Conservation (phyloP, 2,113 vertebrate genomes). For the Aegypius monachus region DNA sequence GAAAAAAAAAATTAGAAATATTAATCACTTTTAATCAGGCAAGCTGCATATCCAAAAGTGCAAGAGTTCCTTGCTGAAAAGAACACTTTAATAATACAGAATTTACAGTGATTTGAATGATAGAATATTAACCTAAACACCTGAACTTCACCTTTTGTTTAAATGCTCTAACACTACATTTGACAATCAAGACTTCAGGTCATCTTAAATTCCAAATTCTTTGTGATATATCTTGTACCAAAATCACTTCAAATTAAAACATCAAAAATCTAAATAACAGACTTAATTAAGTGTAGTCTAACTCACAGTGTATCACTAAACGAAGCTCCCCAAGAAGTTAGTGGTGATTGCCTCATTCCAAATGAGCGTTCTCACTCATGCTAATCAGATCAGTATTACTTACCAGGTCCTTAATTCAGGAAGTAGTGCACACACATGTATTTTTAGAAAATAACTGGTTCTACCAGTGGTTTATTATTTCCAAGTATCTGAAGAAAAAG, state of each 20-base stretch:
- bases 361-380: neutral
- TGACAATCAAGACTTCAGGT: neutral
- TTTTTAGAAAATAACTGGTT: neutral
- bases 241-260: neutral
- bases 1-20: neutral
- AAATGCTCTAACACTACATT: neutral
- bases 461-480: neutral
- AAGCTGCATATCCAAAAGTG: neutral
- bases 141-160: neutral
- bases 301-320: neutral
- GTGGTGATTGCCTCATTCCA: neutral
- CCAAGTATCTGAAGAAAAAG: neutral
- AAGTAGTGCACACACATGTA: rapidly evolving
- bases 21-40: neutral
- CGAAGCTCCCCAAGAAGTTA: neutral
- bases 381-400: neutral
- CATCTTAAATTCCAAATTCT: neutral
- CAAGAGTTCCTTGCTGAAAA: neutral
- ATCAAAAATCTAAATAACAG: neutral
- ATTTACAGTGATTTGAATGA: neutral
- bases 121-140: neutral
- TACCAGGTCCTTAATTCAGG: neutral
- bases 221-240: neutral
- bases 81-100: neutral
- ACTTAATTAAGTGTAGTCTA: neutral